Conservation (phyloP, 2,888 invertebrate genomes). For the Limulus polyphemus region DNA sequence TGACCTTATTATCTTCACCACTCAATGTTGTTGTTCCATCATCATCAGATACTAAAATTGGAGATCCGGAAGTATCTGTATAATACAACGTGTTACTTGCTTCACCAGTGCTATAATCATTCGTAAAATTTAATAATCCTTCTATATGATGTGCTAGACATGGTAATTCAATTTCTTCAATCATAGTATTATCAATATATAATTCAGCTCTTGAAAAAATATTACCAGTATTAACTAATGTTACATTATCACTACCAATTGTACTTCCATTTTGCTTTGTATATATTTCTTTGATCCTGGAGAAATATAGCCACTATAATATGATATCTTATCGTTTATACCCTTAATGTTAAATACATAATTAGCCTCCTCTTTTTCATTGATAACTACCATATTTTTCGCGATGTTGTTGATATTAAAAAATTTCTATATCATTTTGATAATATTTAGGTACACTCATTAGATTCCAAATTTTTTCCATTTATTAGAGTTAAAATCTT, state of each 20-base stretch:
- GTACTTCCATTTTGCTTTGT: not conserved
- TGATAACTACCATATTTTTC: too few species aligned
- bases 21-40: too few species aligned
- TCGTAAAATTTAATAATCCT: not conserved
- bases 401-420: not conserved
- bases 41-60: conserved; percentile 1
- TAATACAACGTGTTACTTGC: too few species aligned
- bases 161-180: not conserved
- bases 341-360: too few species aligned
- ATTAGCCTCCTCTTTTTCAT: too few species aligned
- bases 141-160: not conserved
- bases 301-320: not conserved
- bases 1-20: not conserved
- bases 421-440: not conserved
- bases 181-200: not conserved
- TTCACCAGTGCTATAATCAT: not conserved
- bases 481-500: not conserved
- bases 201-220: not conserved
- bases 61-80: too few species aligned
- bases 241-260: conserved; percentile 1
- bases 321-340: not conserved
- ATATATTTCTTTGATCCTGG: not conserved
- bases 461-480: not conserved
- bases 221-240: not conserved
- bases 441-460: not conserved